These are phyloP conservation scores for Melanerpes formicivorus DNA, from an alignment of 2,113 vertebrate species.

Conservation along the genomic window DNA sequence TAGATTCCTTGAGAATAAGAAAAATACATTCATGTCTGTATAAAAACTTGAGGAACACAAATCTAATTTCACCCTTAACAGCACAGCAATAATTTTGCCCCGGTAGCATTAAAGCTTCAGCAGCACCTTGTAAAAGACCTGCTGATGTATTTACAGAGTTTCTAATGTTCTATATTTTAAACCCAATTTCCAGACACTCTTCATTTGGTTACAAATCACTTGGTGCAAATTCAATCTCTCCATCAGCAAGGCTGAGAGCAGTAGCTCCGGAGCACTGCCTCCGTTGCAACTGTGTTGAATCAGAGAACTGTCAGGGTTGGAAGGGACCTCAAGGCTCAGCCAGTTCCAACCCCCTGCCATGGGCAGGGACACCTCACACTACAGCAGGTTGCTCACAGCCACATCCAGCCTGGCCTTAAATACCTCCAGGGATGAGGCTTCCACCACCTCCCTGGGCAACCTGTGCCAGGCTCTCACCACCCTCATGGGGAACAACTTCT, in stretches of 20 bases:
- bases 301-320: no score
- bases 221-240: not conserved
- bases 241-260: not conserved
- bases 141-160: conserved; percentile 17
- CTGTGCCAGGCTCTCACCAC: no score
- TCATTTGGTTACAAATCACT: not conserved
- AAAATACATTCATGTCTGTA: not conserved
- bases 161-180: not conserved
- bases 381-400: no score
- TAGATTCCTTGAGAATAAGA: not conserved
- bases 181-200: not conserved
- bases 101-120: conserved; percentile 11
- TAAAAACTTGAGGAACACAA: not conserved
- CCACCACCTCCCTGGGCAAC: no score
- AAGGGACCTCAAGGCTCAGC: no score
- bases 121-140: conserved; percentile 30
- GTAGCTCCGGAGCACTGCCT: not conserved
- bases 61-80: not conserved
- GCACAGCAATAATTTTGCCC: not conserved
- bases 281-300: not conserved
- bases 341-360: no score
- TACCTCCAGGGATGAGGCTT: no score
- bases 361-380: no score
- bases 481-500: no score
- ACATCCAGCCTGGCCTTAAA: no score